These are phyloP conservation scores for Amblyornis subalaris DNA, from an alignment of 2,113 vertebrate species.

Conservation along the genomic window DNA sequence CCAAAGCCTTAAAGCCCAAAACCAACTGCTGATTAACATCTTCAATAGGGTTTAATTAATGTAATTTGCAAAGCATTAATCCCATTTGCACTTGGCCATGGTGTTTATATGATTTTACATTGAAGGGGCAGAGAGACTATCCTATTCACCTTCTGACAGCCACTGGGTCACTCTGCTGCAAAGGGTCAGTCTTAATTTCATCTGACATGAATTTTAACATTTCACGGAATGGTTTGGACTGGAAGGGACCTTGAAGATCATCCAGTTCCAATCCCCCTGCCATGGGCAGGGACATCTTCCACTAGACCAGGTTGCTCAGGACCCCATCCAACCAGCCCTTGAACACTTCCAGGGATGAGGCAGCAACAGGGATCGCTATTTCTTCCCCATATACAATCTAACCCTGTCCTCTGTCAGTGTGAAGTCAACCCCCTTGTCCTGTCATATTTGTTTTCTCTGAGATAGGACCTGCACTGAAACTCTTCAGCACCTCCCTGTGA, in stretches of 20 bases:
- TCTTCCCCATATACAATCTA: not conserved
- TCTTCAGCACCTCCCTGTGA: no score
- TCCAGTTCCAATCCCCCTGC: not conserved
- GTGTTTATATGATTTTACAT: not conserved
- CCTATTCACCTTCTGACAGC: no score
- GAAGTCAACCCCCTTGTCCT: not conserved
- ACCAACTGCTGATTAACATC: not conserved
- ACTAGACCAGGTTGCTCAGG: not conserved
- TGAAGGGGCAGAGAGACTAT: not conserved
- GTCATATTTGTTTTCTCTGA: not conserved
- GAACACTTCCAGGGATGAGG: not conserved
- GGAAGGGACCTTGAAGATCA: not conserved
- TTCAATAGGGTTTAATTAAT: not conserved
- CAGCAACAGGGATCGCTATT: not conserved
- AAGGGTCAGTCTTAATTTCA: not conserved
- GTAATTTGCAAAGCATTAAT: not conserved
- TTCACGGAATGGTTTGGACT: not conserved
- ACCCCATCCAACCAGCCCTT: not conserved
- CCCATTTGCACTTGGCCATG: not conserved
- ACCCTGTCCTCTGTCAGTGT: not conserved
- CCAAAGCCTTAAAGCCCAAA: not conserved
- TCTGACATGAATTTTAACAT: not conserved
- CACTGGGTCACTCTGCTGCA: not conserved
- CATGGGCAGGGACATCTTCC: not conserved
- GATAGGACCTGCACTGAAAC: not conserved